Evolutionary conservation across 2,888 invertebrate species (phyloP), one percentile per base, ranked within the genome.

Genomic region (Idaea biselata): DNA sequence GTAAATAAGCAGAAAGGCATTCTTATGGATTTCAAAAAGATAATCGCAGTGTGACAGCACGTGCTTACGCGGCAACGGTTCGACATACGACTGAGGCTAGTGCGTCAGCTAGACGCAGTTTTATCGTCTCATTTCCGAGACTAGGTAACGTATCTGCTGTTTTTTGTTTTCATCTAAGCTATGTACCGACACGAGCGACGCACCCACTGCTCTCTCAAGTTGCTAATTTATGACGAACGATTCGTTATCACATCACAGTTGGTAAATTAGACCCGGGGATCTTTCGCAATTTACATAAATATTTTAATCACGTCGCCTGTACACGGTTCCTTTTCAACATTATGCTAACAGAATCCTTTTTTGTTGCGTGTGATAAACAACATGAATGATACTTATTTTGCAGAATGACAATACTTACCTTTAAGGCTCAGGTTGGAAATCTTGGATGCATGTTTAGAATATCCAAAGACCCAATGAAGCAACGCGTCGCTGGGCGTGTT

Each of bases 401-500:
- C 18, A 54, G 54, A 61, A 31, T 59, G 31, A 61, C 25, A 25
- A 25, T 25, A 25, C 25, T 25, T 63, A 62, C 59, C 16, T 60
- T 44, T 66, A 63, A 56, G 63, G 66, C 65, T 68, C 62, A 61
- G 58, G 65, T 70, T 65, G 68, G 68, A 73, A 72, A 70, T 73
- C 73, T 74, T 73, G 73, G 73, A 74, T 72, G 75, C 76, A 76
- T 69, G 73, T 73, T 56, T 11, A 56, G 75, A 58, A 33, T 53
- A 59, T 59, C 72, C 69, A 68, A 72, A 73, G 73, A 68, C 66
- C 66, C 73, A 76, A 69, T 77, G 71, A 74, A 72, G 68, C 65
- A 73, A 71, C 75, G 78, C 79, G 72, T 80, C 80, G 79, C 76
- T 83, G 78, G 79, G 75, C 76, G 77, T 87, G 79, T 87, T 87